Conservation (phyloP, 2,113 vertebrate species). For the Lagopus muta region DNA sequence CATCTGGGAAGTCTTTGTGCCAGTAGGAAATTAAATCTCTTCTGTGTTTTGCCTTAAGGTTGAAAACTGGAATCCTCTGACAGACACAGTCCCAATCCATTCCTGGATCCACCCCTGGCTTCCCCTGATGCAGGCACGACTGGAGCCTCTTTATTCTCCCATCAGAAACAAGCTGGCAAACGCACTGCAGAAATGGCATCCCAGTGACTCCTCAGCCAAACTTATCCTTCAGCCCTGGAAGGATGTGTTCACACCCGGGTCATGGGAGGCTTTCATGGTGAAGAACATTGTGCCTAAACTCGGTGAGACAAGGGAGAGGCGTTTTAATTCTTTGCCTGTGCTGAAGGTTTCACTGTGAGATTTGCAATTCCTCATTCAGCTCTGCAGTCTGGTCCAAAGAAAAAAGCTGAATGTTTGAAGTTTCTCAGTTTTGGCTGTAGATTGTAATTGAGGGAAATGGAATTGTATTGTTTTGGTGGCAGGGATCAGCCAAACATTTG, state of each 20-base stretch:
- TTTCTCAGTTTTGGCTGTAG: background rate
- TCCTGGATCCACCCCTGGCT: constrained; percentile 99
- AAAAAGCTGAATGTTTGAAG: rapidly evolving
- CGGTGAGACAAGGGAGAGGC: constrained; percentile 73
- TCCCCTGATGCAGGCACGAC: constrained; percentile 89
- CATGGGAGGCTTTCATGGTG: constrained; percentile 98
- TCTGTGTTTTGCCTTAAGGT: constrained; percentile 76
- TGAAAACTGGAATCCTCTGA: constrained; percentile 96
- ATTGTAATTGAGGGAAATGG: background rate
- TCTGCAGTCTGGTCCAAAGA: background rate
- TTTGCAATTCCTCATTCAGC: background rate
- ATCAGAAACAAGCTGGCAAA: constrained; percentile 94
- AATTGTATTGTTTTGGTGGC: background rate
- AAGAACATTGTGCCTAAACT: constrained; percentile 98
- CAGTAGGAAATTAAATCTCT: too few relatives aligned
- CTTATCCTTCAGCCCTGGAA: constrained; percentile 98
- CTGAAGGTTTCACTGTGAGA: background rate
- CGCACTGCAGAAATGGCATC: constrained; percentile 96
- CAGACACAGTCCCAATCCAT: constrained; percentile 97
- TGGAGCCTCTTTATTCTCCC: constrained; percentile 93
- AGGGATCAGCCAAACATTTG: background rate
- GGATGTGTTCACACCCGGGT: constrained; percentile 94
- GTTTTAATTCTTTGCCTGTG: background rate
- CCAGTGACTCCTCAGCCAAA: constrained; percentile 93
- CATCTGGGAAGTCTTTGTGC: background rate